Evolutionary conservation across 2,797 vertebrate species (phyloP).

Genomic region (Enteromius unitaeniatus): DNA sequence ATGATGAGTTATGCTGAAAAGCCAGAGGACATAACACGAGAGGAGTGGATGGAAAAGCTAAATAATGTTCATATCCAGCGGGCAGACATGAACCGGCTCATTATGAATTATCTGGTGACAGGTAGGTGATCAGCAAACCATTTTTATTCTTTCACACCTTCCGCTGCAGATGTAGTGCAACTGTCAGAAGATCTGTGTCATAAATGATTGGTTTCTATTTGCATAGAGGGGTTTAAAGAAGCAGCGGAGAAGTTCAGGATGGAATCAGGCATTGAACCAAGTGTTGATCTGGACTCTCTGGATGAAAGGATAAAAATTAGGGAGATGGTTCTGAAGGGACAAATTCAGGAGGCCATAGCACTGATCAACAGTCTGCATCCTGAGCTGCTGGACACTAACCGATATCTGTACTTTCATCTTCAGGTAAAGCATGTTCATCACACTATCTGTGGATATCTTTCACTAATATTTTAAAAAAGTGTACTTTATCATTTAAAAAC

Average conservation of each 20-base stretch:
- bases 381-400: conserved; percentile 94
- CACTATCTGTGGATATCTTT: neutral
- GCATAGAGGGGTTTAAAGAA: conserved; percentile 96
- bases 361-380: conserved; percentile 97
- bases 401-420: conserved; percentile 96
- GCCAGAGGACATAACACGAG: conserved; percentile 95
- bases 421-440: conserved; percentile 79
- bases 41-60: conserved; percentile 99
- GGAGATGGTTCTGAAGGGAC: conserved; percentile 97
- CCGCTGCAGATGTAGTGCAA: neutral
- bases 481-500: neutral
- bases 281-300: conserved; percentile 93
- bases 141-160: neutral
- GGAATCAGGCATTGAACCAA: conserved; percentile 98
- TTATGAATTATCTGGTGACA: conserved; percentile 99
- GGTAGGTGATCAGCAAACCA: conserved; percentile 72
- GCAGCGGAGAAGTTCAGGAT: conserved; percentile 97
- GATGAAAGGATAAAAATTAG: conserved; percentile 98
- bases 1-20: conserved; percentile 99
- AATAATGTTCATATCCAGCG: conserved; percentile 98
- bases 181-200: neutral
- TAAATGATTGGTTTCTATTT: conserved; percentile 11
- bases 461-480: neutral
- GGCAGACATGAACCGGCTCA: conserved; percentile 98
- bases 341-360: conserved; percentile 96